Evolutionary conservation across 2,888 invertebrate genomes (phyloP).

Genomic region (Amphiduros pacificus): DNA sequence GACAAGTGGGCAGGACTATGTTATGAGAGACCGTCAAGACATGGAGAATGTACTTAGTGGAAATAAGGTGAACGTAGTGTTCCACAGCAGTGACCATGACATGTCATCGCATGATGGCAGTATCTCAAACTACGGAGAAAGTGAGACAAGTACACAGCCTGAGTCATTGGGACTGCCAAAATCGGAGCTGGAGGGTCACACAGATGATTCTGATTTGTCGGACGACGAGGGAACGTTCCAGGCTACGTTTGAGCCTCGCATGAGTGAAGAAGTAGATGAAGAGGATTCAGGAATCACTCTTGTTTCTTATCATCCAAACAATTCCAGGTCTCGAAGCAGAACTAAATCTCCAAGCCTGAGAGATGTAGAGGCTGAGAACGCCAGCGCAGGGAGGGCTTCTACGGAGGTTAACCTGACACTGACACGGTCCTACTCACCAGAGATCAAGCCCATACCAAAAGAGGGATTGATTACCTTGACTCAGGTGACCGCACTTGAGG

Average conservation of each 20-base stretch:
- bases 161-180: constrained; percentile 3
- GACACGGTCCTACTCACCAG: background rate
- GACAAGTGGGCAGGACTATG: constrained; percentile 6
- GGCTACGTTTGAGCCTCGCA: constrained; percentile 1
- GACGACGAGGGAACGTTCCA: constrained; percentile 7
- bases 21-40: too few relatives aligned
- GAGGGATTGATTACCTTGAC: background rate
- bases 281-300: constrained; percentile 14
- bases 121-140: constrained; percentile 12
- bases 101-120: constrained; percentile 4
- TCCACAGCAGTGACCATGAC: background rate
- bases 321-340: too few relatives aligned
- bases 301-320: constrained; percentile 9
- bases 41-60: too few relatives aligned
- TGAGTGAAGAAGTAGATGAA: constrained; percentile 7
- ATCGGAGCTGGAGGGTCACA: constrained; percentile 1
- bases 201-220: constrained; percentile 12
- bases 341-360: background rate
- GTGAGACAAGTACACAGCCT: constrained; percentile 6
- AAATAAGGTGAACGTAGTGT: too few relatives aligned
- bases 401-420: background rate
- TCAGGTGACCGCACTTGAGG: background rate
- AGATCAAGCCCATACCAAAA: background rate
- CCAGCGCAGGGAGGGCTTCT: background rate
- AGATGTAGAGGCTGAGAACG: background rate